Conservation (phyloP, 2,888 invertebrate genomes). For the Drosophila leonis region DNA sequence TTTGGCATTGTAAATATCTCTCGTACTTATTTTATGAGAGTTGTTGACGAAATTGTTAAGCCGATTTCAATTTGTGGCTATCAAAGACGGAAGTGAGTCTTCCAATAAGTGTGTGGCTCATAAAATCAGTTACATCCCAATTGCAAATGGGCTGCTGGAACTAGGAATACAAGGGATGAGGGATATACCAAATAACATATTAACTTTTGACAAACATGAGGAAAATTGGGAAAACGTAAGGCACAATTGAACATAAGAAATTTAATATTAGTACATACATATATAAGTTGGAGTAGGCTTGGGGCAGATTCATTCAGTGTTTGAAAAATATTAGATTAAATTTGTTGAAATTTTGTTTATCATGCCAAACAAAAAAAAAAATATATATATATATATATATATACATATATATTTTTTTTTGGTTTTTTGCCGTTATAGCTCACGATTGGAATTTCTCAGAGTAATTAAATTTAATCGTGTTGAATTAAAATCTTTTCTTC, state of each 20-base stretch:
- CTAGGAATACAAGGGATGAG: conserved; percentile 6
- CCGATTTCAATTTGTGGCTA: conserved; percentile 62
- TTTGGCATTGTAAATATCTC: conserved; percentile 57
- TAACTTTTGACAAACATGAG: background rate
- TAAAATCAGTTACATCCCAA: conserved; percentile 25
- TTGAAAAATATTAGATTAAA: too few species aligned
- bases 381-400: too few species aligned
- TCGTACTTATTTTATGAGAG: conserved; percentile 53
- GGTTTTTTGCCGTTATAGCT: background rate
- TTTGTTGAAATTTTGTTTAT: background rate
- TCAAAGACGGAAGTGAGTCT: conserved; percentile 41
- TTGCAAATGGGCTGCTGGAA: conserved; percentile 24
- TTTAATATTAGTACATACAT: background rate
- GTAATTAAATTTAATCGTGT: conserved; percentile 5
- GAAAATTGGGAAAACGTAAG: background rate
- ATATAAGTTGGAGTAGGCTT: background rate
- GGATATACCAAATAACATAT: background rate
- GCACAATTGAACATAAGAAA: background rate
- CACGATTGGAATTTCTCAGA: background rate
- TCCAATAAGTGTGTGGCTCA: conserved; percentile 3
- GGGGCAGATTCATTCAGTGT: too few species aligned
- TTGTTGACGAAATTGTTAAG: conserved; percentile 65
- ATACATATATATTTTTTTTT: too few species aligned
- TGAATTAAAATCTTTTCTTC: conserved; percentile 1
- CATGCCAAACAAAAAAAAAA: too few species aligned